Percentiles rank a stretch among this genome's conserved stretches.
Conservation (phyloP, 2,113 vertebrate species). For the Coryphaenoides rupestris region DNA sequence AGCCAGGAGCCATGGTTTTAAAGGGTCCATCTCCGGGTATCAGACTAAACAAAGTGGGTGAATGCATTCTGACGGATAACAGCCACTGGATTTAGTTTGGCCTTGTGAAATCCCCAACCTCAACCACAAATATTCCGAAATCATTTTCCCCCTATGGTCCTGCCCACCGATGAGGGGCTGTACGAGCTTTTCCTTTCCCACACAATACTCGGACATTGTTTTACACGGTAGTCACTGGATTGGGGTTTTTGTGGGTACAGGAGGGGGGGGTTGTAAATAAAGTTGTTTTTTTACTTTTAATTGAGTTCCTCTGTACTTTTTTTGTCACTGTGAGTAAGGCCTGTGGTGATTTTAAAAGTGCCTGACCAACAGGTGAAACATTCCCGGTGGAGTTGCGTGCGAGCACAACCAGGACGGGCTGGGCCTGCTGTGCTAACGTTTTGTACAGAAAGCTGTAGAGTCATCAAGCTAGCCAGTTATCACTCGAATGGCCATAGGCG, state of each 20-base stretch:
- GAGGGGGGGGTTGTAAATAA: constrained; percentile 74
- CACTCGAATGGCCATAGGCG: too few relatives aligned
- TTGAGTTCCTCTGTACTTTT: constrained; percentile 41
- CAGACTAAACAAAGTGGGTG: constrained; percentile 51
- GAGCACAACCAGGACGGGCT: too few relatives aligned
- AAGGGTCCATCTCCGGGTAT: too few relatives aligned
- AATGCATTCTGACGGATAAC: constrained; percentile 39
- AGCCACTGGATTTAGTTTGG: constrained; percentile 39
- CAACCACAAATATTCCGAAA: constrained; percentile 21
- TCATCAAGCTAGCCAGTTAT: too few relatives aligned
- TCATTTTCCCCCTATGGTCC: background rate
- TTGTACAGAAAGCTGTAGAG: too few relatives aligned
- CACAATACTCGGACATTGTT: constrained; percentile 37
- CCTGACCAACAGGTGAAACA: too few relatives aligned
- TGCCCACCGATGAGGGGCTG: constrained; percentile 11
- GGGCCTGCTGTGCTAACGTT: too few relatives aligned
- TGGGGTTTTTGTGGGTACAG: constrained; percentile 53
- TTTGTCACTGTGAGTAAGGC: constrained; percentile 16
- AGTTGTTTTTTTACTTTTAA: constrained; percentile 55
- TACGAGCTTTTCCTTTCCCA: too few relatives aligned
- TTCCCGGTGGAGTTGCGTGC: too few relatives aligned
- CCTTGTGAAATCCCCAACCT: constrained; percentile 66
- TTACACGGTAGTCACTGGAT: constrained; percentile 48
- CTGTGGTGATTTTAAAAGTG: background rate
- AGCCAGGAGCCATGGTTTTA: too few relatives aligned